Evolutionary conservation across 2,888 invertebrate genomes (phyloP).

Genomic region (Nomada lathburiana): DNA sequence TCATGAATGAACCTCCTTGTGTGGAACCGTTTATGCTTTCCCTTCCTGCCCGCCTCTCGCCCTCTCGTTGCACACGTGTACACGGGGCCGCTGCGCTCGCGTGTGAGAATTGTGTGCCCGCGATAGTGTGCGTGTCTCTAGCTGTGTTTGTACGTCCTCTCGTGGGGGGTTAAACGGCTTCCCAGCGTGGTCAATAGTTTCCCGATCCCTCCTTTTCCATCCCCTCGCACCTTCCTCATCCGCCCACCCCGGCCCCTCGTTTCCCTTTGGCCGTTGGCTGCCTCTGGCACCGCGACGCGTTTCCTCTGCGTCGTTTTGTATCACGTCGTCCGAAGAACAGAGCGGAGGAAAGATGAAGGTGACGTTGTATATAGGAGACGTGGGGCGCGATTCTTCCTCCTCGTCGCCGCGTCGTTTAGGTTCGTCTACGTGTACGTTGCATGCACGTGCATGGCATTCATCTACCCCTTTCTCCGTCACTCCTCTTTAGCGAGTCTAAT

Average conservation of each 20-base stretch:
- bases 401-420: not conserved
- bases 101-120: conserved; percentile 29
- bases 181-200: conserved; percentile 81
- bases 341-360: conserved; percentile 30
- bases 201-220: conserved; percentile 72
- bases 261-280: conserved; percentile 59
- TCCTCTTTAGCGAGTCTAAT: not conserved
- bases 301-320: conserved; percentile 70
- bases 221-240: conserved; percentile 44
- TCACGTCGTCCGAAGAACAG: conserved; percentile 55
- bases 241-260: conserved; percentile 48
- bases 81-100: conserved; percentile 20
- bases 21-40: conserved; percentile 78
- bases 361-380: not conserved
- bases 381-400: not conserved
- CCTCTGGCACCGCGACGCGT: conserved; percentile 58
- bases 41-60: conserved; percentile 55
- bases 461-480: not conserved
- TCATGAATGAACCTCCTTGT: conserved; percentile 77
- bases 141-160: conserved; percentile 32
- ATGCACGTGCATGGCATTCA: no score
- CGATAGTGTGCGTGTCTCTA: not conserved
- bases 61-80: conserved; percentile 57
- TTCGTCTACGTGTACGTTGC: not conserved
- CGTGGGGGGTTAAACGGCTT: conserved; percentile 78